These are phyloP conservation scores for Glossosoma conforme DNA, from an alignment of 1,140 invertebrate species.

Conservation along the genomic window DNA sequence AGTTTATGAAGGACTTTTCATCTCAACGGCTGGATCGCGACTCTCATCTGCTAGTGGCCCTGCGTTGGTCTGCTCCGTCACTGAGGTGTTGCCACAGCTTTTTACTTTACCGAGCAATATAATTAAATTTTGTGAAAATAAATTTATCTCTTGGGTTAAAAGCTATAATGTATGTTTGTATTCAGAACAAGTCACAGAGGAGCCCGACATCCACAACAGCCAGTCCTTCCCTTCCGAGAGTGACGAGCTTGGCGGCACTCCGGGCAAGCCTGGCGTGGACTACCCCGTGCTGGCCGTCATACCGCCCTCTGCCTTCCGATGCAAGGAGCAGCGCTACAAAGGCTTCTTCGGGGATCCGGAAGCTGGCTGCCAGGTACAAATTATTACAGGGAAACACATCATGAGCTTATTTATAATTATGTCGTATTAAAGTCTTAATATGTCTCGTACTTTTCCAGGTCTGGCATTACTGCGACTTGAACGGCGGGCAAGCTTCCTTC, in stretches of 20 bases:
- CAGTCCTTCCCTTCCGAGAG: conserved; percentile 9
- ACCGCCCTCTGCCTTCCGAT: conserved; percentile 74
- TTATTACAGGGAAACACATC: too few relatives aligned
- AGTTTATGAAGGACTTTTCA: too few relatives aligned
- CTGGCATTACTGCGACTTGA: conserved; percentile 89
- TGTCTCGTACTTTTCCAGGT: conserved; percentile 51
- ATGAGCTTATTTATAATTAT: not conserved
- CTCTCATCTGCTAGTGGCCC: too few relatives aligned
- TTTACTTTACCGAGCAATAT: too few relatives aligned
- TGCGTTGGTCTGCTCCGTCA: too few relatives aligned
- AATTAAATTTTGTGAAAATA: too few relatives aligned
- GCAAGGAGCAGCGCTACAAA: conserved; percentile 80
- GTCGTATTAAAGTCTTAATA: not conserved
- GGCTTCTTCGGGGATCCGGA: conserved; percentile 87
- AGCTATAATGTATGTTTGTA: conserved; percentile 1
- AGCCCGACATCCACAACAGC: conserved; percentile 11
- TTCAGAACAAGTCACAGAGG: conserved; percentile 13
- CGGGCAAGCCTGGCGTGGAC: conserved; percentile 73
- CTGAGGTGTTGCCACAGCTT: too few relatives aligned
- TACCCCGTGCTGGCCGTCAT: conserved; percentile 75
- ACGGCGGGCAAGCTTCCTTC: conserved; percentile 85
- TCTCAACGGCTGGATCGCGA: too few relatives aligned
- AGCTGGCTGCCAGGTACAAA: conserved; percentile 71
- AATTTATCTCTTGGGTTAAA: too few relatives aligned
- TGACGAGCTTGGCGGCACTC: conserved; percentile 55